Evolutionary conservation across 2,888 invertebrate genomes (phyloP).

Genomic region (Brachypalpus laphriformis): DNA sequence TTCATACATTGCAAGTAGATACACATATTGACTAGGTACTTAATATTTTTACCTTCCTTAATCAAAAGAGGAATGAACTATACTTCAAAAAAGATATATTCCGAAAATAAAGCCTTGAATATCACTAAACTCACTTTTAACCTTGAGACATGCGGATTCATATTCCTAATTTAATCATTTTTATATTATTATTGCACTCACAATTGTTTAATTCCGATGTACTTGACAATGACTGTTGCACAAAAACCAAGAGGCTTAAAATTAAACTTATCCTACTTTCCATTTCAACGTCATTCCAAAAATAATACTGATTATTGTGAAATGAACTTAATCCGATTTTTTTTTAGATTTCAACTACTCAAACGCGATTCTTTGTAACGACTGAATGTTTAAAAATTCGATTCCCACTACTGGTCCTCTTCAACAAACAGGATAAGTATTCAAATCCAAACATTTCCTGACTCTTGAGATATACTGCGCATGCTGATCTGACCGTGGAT

Average conservation of each 20-base stretch:
- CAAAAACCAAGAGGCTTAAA: slow-evolving; percentile 9
- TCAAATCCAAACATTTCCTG: slow-evolving; percentile 49
- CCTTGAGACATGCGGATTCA: neutral
- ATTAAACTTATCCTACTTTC: slow-evolving; percentile 35
- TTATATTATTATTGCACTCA: slow-evolving; percentile 76
- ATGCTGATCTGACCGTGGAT: slow-evolving; percentile 46
- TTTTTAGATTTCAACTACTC: slow-evolving; percentile 35
- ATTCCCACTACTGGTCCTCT: slow-evolving; percentile 19
- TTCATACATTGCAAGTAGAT: too few species aligned
- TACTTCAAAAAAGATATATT: too few species aligned
- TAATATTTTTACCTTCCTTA: too few species aligned
- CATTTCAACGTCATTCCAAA: slow-evolving; percentile 28
- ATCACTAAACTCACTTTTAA: neutral
- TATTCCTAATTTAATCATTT: too few species aligned
- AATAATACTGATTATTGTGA: neutral
- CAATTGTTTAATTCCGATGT: slow-evolving; percentile 81
- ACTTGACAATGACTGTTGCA: slow-evolving; percentile 74
- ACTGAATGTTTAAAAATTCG: slow-evolving; percentile 50
- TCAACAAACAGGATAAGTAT: slow-evolving; percentile 27
- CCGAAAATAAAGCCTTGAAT: too few species aligned
- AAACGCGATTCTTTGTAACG: slow-evolving; percentile 39
- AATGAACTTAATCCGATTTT: slow-evolving; percentile 3
- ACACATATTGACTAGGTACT: too few species aligned
- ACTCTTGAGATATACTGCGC: slow-evolving; percentile 47
- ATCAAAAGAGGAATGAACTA: too few species aligned